These are phyloP conservation scores for Coptotermes formosanus DNA, from an alignment of 1,140 invertebrate species.

Conservation along the genomic window DNA sequence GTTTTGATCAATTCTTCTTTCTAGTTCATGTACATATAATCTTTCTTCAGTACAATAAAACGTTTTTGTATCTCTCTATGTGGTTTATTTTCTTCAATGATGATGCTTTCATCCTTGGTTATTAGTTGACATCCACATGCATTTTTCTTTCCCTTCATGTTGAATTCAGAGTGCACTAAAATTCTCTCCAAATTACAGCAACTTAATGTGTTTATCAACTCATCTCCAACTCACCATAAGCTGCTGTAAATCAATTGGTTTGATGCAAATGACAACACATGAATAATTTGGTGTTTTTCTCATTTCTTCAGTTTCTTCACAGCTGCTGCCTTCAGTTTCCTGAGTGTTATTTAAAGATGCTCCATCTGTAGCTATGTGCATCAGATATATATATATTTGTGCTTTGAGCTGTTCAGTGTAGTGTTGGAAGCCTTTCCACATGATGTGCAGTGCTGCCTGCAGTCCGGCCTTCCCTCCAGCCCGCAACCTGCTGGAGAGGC, in stretches of 20 bases:
- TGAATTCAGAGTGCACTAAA: too few species aligned
- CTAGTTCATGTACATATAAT: too few species aligned
- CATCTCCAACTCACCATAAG: too few species aligned
- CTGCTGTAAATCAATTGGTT: too few species aligned
- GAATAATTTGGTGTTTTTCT: not conserved
- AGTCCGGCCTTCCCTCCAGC: not conserved
- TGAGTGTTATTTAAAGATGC: too few species aligned
- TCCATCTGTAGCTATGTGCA: too few species aligned
- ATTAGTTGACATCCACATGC: not conserved
- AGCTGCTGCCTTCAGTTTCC: too few species aligned
- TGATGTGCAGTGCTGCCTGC: not conserved
- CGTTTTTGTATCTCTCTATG: not conserved
- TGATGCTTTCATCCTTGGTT: not conserved
- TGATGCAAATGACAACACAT: not conserved
- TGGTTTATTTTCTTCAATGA: not conserved
- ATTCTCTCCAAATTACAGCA: too few species aligned
- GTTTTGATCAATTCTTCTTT: too few species aligned
- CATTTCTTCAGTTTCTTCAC: too few species aligned
- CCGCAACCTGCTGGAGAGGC: not conserved
- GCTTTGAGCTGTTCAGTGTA: not conserved
- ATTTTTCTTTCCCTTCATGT: not conserved
- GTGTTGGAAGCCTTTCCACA: not conserved
- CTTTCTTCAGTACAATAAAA: not conserved
- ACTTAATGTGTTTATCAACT: too few species aligned
- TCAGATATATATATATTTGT: not conserved